phyloP scores from a whole-genome alignment of 2,888 invertebrate genomes.

The Amphipyra berbera region DNA sequence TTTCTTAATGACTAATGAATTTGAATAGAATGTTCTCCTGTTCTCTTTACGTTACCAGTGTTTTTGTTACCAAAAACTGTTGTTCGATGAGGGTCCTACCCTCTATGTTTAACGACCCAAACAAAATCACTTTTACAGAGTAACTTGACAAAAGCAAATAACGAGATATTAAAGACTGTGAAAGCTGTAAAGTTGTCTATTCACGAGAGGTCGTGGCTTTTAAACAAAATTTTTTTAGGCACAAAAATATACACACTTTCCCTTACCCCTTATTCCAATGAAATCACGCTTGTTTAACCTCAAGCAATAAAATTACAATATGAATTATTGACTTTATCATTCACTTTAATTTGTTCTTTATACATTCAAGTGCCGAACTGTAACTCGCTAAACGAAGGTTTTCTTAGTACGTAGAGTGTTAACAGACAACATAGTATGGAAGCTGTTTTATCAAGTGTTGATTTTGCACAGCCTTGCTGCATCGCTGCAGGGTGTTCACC shows the following conservation, averaged over 20 bases:
- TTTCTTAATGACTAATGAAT: too few relatives aligned
- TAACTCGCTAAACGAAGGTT: conserved; percentile 62
- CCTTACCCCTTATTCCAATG: conserved; percentile 22
- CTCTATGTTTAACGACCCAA: conserved; percentile 47
- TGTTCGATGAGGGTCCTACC: conserved; percentile 32
- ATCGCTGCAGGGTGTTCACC: conserved; percentile 87
- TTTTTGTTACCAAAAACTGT: conserved; percentile 20
- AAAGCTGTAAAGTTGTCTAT: conserved; percentile 41
- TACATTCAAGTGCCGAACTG: conserved; percentile 77
- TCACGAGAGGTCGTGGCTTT: conserved; percentile 24
- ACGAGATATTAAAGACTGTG: conserved; percentile 52
- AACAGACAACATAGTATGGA: conserved; percentile 73
- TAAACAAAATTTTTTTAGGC: conserved; percentile 39
- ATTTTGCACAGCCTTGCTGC: conserved; percentile 86
- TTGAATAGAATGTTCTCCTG: too few relatives aligned
- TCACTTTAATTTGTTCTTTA: conserved; percentile 8
- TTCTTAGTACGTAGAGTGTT: conserved; percentile 68
- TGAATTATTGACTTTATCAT: conserved; percentile 39
- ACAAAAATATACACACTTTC: conserved; percentile 34
- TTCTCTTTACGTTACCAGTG: conserved; percentile 1
- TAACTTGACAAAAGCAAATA: conserved; percentile 46
- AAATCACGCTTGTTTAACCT: conserved; percentile 28
- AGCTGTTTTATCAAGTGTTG: conserved; percentile 75
- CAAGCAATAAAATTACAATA: conserved; percentile 34
- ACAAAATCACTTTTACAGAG: conserved; percentile 50